phyloP scores from a whole-genome alignment of 1,140 invertebrate species.

The Asbolus verrucosus region DNA sequence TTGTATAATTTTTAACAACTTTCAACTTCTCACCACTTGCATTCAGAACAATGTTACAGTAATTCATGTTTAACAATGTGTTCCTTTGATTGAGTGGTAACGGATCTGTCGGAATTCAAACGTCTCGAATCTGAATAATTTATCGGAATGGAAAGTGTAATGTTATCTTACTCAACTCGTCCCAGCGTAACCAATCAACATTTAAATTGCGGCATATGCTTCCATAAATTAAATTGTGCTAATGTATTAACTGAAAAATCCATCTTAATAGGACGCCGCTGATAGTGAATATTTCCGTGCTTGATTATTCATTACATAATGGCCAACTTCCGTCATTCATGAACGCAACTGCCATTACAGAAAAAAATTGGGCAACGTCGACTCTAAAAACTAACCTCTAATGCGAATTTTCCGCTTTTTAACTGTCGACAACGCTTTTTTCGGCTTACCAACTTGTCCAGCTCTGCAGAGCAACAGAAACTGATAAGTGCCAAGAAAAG shows the following conservation, averaged over 20 bases:
- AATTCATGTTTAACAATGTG: too few species aligned
- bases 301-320: slow-evolving; percentile 2
- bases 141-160: slow-evolving; percentile 6
- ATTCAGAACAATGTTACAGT: too few species aligned
- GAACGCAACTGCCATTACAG: too few species aligned
- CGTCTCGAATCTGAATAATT: neutral
- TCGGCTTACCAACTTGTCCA: too few species aligned
- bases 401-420: neutral
- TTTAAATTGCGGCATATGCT: too few species aligned
- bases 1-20: slow-evolving; percentile 19
- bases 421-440: neutral
- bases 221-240: too few species aligned
- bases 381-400: neutral
- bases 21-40: neutral
- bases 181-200: too few species aligned
- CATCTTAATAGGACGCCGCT: slow-evolving; percentile 8
- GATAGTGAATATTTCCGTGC: slow-evolving; percentile 5
- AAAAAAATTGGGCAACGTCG: neutral
- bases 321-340: slow-evolving; percentile 2
- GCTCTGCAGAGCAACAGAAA: too few species aligned
- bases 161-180: neutral
- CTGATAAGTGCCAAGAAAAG: too few species aligned
- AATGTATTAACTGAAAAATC: neutral
- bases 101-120: too few species aligned
- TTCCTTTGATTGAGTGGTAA: too few species aligned